Evolutionary conservation across 1,140 invertebrate genomes (phyloP).

Genomic region (Tenebrio molitor): DNA sequence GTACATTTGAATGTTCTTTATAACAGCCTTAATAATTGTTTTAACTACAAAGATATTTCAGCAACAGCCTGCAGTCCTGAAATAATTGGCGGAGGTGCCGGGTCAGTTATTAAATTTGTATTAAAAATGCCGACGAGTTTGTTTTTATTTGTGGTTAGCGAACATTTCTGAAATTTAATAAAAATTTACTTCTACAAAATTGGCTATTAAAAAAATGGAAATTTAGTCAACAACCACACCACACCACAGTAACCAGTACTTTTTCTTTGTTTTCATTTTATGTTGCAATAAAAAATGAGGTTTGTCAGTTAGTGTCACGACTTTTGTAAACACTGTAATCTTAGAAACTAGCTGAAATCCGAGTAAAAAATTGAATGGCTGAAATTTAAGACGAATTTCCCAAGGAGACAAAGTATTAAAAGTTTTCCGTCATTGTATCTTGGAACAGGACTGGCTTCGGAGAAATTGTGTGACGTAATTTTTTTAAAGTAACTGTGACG

Average conservation of each 20-base stretch:
- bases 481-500: not conserved
- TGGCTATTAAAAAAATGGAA: no score
- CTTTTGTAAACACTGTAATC: constrained; percentile 16
- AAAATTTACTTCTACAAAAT: no score
- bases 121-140: no score
- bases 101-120: not conserved
- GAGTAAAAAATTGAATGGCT: constrained; percentile 21
- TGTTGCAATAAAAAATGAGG: no score
- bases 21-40: not conserved
- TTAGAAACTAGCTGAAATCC: constrained; percentile 13
- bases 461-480: not conserved
- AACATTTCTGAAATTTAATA: no score
- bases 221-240: no score
- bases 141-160: no score
- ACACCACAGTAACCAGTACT: no score
- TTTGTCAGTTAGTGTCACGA: constrained; percentile 3
- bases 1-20: not conserved
- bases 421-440: not conserved
- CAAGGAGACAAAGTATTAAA: not conserved
- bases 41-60: not conserved
- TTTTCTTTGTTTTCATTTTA: no score
- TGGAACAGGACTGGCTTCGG: not conserved
- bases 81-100: constrained; percentile 9
- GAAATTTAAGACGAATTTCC: constrained; percentile 15
- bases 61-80: not conserved